Percentiles rank a stretch among this genome's conserved stretches.
phyloP scores from a whole-genome alignment of 2,797 vertebrate species.

The Margarornis squamiger region DNA sequence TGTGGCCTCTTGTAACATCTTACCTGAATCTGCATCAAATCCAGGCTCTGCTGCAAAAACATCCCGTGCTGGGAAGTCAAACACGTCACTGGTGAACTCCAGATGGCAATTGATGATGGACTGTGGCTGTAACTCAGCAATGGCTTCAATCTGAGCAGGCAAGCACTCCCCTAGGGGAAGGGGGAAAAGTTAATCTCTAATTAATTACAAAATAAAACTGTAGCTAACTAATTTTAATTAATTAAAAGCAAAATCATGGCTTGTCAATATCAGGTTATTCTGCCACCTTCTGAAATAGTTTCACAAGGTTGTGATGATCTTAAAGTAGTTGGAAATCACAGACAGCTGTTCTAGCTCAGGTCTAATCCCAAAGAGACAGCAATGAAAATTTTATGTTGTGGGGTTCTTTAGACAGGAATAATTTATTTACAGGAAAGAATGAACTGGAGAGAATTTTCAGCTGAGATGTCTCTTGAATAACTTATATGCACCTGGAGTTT shows the following conservation, averaged over 20 bases:
- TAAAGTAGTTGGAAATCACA: neutral
- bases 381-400: neutral
- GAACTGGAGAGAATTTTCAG: neutral
- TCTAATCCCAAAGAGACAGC: neutral
- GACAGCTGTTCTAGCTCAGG: neutral
- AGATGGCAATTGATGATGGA: constrained; percentile 84
- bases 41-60: constrained; percentile 80
- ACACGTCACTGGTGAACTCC: constrained; percentile 79
- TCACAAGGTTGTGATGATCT: neutral
- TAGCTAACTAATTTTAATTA: neutral
- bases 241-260: neutral
- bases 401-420: neutral
- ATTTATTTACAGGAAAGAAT: neutral
- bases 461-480: constrained; percentile 1
- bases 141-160: constrained; percentile 78
- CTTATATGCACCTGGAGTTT: neutral
- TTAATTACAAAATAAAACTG: neutral
- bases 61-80: constrained; percentile 83
- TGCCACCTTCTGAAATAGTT: neutral
- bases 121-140: constrained; percentile 83
- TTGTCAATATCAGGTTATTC: neutral
- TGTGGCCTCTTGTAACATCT: neutral
- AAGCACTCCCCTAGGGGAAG: constrained; percentile 83
- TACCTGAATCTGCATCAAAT: constrained; percentile 87
- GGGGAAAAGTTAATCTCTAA: neutral